These are phyloP conservation scores for Elymnias hypermnestra DNA, from an alignment of 1,140 invertebrate species.

Conservation along the genomic window DNA sequence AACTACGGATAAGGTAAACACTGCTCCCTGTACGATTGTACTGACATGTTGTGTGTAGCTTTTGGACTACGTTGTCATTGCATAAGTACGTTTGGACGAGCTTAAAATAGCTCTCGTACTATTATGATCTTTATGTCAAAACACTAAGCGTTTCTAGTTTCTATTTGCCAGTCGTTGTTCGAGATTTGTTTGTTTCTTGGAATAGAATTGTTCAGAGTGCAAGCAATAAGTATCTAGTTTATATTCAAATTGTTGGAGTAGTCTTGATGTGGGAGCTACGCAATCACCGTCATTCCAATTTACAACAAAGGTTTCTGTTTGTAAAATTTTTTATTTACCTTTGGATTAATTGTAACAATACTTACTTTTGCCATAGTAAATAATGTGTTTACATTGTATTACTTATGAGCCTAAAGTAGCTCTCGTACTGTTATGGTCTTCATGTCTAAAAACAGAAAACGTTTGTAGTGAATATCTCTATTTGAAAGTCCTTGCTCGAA, in stretches of 20 bases:
- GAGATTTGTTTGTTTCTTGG: neutral
- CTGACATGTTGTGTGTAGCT: no score
- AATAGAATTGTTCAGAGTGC: conserved; percentile 26
- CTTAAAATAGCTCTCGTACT: neutral
- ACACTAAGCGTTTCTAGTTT: no score
- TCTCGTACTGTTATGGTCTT: neutral
- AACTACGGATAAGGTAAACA: no score
- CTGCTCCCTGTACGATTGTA: no score
- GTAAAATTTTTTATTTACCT: neutral
- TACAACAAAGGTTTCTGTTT: neutral
- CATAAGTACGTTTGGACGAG: neutral
- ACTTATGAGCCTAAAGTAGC: neutral
- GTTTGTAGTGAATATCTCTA: no score
- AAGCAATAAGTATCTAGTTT: conserved; percentile 39
- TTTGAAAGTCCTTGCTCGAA: no score
- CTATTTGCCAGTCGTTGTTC: no score
- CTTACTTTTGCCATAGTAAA: no score
- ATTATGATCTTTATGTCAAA: conserved; percentile 1
- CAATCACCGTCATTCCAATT: conserved; percentile 17
- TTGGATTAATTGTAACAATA: no score
- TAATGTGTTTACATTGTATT: no score
- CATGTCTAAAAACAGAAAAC: neutral
- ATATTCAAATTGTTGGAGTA: conserved; percentile 41
- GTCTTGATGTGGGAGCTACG: conserved; percentile 29
- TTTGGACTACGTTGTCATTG: neutral